phyloP scores from a whole-genome alignment of 2,888 invertebrate species.

The Mythimna ferrago region DNA sequence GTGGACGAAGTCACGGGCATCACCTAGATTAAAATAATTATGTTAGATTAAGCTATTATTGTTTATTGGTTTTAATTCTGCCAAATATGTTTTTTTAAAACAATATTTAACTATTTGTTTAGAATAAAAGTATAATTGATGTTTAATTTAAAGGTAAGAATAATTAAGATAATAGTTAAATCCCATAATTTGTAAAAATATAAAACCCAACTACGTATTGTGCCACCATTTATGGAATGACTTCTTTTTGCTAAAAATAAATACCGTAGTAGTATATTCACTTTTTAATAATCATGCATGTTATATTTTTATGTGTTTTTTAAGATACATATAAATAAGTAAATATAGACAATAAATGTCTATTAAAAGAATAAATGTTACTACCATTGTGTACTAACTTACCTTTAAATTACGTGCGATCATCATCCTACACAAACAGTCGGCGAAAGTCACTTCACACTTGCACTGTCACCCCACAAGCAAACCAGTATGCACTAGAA shows the following conservation, averaged over 20 bases:
- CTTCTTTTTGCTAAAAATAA: background rate
- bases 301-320: too few species aligned
- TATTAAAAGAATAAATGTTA: constrained; percentile 6
- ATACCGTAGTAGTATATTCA: background rate
- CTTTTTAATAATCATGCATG: background rate
- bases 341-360: too few species aligned
- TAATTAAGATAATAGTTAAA: background rate
- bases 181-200: background rate
- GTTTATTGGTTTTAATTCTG: background rate
- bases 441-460: constrained; percentile 85
- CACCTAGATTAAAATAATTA: background rate
- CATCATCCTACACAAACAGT: constrained; percentile 79
- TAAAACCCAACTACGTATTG: background rate
- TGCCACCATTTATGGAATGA: background rate
- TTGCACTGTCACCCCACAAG: constrained; percentile 77
- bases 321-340: too few species aligned
- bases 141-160: background rate
- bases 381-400: constrained; percentile 34
- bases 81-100: background rate
- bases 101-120: background rate
- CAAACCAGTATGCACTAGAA: constrained; percentile 65
- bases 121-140: background rate
- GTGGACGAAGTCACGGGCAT: too few species aligned
- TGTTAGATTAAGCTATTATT: background rate
- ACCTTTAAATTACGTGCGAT: constrained; percentile 83